Conservation (phyloP, 2,797 vertebrate species). For the Cuniculus paca region DNA sequence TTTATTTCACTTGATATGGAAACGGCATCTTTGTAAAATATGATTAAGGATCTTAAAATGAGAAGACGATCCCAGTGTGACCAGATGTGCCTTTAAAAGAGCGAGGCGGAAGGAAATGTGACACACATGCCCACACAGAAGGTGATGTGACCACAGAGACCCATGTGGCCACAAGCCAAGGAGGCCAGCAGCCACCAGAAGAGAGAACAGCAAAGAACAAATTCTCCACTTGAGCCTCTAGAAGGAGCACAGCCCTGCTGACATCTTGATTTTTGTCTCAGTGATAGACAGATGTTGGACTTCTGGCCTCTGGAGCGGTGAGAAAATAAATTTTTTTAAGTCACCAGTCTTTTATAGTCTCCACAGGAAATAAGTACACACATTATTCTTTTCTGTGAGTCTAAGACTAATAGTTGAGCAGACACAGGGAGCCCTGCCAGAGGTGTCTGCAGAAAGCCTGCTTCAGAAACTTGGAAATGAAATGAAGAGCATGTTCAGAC, state of each 20-base stretch:
- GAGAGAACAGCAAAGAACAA: neutral
- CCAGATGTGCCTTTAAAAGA: neutral
- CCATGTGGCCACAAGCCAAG: neutral
- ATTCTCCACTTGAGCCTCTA: neutral
- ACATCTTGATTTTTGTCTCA: neutral
- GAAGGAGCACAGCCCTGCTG: neutral
- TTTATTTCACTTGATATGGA: neutral
- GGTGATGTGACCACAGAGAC: neutral
- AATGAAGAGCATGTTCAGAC: neutral
- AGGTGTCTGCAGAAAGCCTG: neutral
- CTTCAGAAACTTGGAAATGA: neutral
- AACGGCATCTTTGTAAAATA: neutral
- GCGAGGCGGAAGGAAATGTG: neutral
- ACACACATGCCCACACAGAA: neutral
- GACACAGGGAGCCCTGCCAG: neutral
- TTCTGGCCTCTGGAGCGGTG: neutral
- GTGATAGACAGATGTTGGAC: neutral
- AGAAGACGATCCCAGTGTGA: neutral
- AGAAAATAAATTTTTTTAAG: neutral
- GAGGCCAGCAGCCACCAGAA: rapidly evolving
- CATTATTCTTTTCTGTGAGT: neutral
- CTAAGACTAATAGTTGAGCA: neutral
- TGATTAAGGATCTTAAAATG: neutral
- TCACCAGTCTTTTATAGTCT: neutral
- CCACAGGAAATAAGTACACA: neutral